A percentile compares a stretch with the other conserved stretches of the same genome.
Evolutionary conservation across 2,797 vertebrate genomes (phyloP).

Genomic region (Syncerus caffer): DNA sequence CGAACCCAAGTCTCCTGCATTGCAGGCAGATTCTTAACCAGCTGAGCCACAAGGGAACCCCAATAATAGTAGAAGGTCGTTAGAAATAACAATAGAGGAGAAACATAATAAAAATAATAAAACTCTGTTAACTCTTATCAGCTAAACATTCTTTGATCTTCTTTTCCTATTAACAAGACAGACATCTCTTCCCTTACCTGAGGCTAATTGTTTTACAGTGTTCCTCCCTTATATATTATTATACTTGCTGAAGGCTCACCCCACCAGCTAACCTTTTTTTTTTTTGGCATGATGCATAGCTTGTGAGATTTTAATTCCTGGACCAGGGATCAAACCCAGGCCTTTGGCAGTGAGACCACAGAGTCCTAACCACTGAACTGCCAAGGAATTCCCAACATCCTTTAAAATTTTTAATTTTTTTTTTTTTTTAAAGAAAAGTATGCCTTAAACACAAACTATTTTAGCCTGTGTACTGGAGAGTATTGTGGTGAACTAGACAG

Average conservation of each 20-base stretch:
- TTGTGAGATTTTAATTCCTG: not conserved
- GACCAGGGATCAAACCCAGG: not conserved
- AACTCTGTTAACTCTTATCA: not conserved
- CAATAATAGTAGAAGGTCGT: not conserved
- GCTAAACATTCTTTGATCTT: not conserved
- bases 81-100: not conserved
- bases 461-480: not conserved
- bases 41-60: not conserved
- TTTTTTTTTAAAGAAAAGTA: not conserved
- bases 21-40: not conserved
- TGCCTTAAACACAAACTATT: not conserved
- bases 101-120: not conserved
- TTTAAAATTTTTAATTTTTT: not conserved
- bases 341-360: not conserved
- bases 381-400: not conserved
- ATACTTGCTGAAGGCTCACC: not conserved
- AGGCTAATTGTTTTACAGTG: not conserved
- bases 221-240: not conserved
- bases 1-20: not conserved
- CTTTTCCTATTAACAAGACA: not conserved
- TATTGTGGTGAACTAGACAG: not conserved
- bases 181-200: not conserved
- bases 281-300: not conserved
- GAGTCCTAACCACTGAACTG: not conserved
- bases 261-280: not conserved